These are phyloP conservation scores for Coregonus sp. DNA, from an alignment of 2,797 vertebrate species.

Conservation along the genomic window DNA sequence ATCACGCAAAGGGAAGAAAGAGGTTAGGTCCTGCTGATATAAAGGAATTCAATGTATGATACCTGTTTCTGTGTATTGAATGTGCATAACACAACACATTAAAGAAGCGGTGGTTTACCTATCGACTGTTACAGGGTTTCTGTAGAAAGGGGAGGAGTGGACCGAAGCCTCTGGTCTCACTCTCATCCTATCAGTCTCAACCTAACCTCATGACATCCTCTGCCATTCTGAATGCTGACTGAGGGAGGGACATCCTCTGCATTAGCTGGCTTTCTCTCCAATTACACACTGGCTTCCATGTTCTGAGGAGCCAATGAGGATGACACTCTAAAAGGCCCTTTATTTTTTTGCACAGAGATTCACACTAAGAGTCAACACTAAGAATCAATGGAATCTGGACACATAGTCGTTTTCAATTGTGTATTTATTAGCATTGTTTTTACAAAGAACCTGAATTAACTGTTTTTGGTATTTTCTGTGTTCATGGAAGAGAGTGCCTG, in stretches of 20 bases:
- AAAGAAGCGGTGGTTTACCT: constrained; percentile 5
- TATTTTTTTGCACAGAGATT: neutral
- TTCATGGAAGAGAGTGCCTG: constrained; percentile 56
- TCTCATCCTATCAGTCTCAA: constrained; percentile 9
- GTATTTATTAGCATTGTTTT: constrained; percentile 63
- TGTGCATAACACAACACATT: constrained; percentile 46
- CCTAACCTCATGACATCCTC: constrained; percentile 21
- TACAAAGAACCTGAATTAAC: constrained; percentile 33
- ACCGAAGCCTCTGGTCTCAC: constrained; percentile 26
- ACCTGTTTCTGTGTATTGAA: constrained; percentile 54
- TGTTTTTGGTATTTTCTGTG: constrained; percentile 31
- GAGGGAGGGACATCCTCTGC: constrained; percentile 37
- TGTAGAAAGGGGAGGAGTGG: constrained; percentile 2
- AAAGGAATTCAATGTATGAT: constrained; percentile 60
- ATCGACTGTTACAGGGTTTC: constrained; percentile 39
- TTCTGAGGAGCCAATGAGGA: constrained; percentile 43
- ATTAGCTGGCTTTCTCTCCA: constrained; percentile 50
- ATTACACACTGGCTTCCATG: constrained; percentile 35
- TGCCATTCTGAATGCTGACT: constrained; percentile 36
- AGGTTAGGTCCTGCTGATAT: constrained; percentile 75
- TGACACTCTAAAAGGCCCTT: constrained; percentile 5
- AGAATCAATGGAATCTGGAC: constrained; percentile 42
- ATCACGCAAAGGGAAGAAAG: constrained; percentile 68
- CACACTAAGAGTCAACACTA: constrained; percentile 32
- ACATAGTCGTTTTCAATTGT: constrained; percentile 34